A percentile compares a stretch with the other conserved stretches of the same genome.
Conservation (phyloP, 2,797 vertebrate genomes). For the Lutjanus argentimaculatus region DNA sequence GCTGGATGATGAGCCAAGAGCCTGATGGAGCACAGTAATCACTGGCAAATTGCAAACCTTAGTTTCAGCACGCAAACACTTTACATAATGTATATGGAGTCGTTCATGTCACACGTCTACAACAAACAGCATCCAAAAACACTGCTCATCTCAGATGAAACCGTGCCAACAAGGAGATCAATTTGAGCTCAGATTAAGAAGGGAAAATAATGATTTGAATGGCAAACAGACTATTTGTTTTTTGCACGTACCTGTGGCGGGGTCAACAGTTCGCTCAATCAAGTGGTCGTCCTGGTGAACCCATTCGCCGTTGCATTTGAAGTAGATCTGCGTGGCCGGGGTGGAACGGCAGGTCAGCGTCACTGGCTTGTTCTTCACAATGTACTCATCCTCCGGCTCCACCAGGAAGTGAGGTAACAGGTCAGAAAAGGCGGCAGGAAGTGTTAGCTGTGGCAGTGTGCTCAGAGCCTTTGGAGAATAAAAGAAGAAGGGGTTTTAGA, state of each 20-base stretch:
- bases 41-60: slow-evolving; percentile 73
- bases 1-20: slow-evolving; percentile 74
- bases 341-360: slow-evolving; percentile 94
- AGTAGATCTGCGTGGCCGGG: slow-evolving; percentile 99
- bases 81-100: slow-evolving; percentile 56
- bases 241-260: slow-evolving; percentile 88
- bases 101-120: slow-evolving; percentile 26
- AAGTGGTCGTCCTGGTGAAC: slow-evolving; percentile 96
- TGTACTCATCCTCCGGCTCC: slow-evolving; percentile 96
- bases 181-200: not conserved
- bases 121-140: slow-evolving; percentile 11
- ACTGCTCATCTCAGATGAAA: not conserved
- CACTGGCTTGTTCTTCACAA: slow-evolving; percentile 98
- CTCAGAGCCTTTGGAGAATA: slow-evolving; percentile 88
- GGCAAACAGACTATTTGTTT: not conserved
- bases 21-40: slow-evolving; percentile 78
- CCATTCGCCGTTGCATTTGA: slow-evolving; percentile 99
- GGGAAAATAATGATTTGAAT: not conserved
- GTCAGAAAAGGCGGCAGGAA: slow-evolving; percentile 90
- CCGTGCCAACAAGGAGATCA: not conserved
- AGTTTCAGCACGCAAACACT: slow-evolving; percentile 61
- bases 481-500: slow-evolving; percentile 34
- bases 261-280: slow-evolving; percentile 91
- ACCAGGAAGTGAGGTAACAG: slow-evolving; percentile 96
- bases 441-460: slow-evolving; percentile 91